Percentiles rank a stretch among this genome's conserved stretches.
Conservation (phyloP, 2,797 vertebrate species). For the Acipenser ruthenus region DNA sequence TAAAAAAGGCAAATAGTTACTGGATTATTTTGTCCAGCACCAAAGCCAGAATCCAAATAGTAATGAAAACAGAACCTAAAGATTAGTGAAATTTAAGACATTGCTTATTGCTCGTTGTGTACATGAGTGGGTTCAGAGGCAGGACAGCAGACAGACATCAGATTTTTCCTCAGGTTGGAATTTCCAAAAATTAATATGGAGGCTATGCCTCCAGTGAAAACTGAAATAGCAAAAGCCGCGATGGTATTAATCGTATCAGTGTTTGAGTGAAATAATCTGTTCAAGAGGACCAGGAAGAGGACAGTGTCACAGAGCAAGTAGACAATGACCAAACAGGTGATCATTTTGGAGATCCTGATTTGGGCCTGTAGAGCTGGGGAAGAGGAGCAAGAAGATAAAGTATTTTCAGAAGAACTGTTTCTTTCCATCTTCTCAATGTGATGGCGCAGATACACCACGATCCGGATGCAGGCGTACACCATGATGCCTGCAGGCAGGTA, state of each 20-base stretch:
- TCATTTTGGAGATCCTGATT: neutral
- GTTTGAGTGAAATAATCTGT: neutral
- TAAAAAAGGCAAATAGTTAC: too few species aligned
- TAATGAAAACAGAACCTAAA: too few species aligned
- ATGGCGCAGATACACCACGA: neutral
- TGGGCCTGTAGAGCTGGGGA: neutral
- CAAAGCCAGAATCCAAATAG: too few species aligned
- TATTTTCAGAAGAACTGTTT: neutral
- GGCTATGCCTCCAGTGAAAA: neutral
- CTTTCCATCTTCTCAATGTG: neutral
- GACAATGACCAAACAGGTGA: neutral
- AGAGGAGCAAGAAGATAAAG: neutral
- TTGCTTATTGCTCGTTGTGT: too few species aligned
- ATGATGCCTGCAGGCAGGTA: neutral
- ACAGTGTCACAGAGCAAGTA: neutral
- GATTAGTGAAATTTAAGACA: too few species aligned
- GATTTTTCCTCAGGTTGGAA: neutral
- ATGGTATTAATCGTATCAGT: neutral
- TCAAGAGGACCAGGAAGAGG: neutral
- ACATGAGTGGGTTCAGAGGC: too few species aligned
- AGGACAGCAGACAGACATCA: neutral
- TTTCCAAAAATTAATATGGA: neutral
- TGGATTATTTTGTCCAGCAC: too few species aligned
- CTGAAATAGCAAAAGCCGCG: neutral
- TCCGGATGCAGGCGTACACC: neutral